phyloP scores from a whole-genome alignment of 2,113 vertebrate genomes.

The Laticauda laticaudata region DNA sequence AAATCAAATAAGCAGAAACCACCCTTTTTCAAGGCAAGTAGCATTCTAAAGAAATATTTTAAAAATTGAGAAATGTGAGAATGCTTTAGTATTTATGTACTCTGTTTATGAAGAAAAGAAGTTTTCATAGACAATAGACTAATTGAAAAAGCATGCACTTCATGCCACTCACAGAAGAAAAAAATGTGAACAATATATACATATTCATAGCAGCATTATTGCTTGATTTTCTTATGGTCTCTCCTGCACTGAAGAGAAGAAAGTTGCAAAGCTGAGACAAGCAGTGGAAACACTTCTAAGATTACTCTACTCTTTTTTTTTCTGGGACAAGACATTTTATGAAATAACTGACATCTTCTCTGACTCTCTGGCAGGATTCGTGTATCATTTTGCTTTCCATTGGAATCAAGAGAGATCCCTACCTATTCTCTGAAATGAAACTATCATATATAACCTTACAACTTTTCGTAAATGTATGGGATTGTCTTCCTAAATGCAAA shows the following conservation, averaged over 20 bases:
- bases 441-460: neutral
- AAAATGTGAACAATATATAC: neutral
- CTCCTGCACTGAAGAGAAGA: neutral
- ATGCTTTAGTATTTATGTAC: neutral
- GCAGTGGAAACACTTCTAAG: neutral
- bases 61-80: neutral
- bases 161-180: neutral
- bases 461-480: neutral
- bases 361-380: neutral
- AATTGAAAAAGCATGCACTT: neutral
- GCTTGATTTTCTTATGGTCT: neutral
- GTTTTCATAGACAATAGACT: neutral
- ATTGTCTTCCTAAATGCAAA: neutral
- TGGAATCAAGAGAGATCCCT: neutral
- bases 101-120: neutral
- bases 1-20: slow-evolving; percentile 30
- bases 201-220: neutral
- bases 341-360: neutral
- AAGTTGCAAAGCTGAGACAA: neutral
- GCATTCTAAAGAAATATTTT: slow-evolving; percentile 7
- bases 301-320: neutral
- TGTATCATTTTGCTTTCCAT: no score
- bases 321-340: no score
- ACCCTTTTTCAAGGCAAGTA: slow-evolving; percentile 1
- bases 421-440: no score